These are phyloP conservation scores for Microplitis deprimator DNA, from an alignment of 2,888 invertebrate species.

Conservation along the genomic window DNA sequence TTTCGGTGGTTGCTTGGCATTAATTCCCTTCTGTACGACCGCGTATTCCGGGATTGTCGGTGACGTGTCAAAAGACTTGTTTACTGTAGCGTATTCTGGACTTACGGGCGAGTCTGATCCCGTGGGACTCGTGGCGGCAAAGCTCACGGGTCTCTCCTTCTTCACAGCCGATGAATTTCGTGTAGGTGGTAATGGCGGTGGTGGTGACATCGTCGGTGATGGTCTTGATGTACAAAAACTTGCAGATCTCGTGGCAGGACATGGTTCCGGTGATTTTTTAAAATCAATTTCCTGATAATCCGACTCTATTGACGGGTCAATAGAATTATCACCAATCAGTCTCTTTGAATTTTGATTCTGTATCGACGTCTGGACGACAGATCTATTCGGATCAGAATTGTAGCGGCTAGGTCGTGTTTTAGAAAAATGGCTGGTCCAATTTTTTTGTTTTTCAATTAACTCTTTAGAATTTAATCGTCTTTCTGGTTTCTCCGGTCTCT, in stretches of 20 bases:
- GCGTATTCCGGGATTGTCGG: slow-evolving; percentile 66
- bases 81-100: slow-evolving; percentile 65
- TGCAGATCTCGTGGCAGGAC: slow-evolving; percentile 73
- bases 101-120: slow-evolving; percentile 56
- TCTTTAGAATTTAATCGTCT: slow-evolving; percentile 87
- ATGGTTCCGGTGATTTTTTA: slow-evolving; percentile 50
- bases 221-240: slow-evolving; percentile 74
- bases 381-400: slow-evolving; percentile 78
- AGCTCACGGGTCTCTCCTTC: slow-evolving; percentile 63
- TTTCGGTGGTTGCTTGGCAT: slow-evolving; percentile 47
- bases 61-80: slow-evolving; percentile 60
- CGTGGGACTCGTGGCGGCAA: slow-evolving; percentile 56
- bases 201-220: slow-evolving; percentile 71
- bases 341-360: slow-evolving; percentile 64
- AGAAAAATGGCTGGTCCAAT: slow-evolving; percentile 93
- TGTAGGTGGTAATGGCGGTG: slow-evolving; percentile 69
- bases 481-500: slow-evolving; percentile 88
- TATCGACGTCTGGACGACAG: slow-evolving; percentile 70
- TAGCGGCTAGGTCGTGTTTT: slow-evolving; percentile 80
- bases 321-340: slow-evolving; percentile 49
- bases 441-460: slow-evolving; percentile 90
- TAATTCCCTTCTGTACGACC: slow-evolving; percentile 61
- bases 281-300: slow-evolving; percentile 53
- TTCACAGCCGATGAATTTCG: slow-evolving; percentile 62
- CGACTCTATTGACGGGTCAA: slow-evolving; percentile 47